Evolutionary conservation across 2,888 invertebrate genomes (phyloP).

Genomic region (Coleophora deauratella): DNA sequence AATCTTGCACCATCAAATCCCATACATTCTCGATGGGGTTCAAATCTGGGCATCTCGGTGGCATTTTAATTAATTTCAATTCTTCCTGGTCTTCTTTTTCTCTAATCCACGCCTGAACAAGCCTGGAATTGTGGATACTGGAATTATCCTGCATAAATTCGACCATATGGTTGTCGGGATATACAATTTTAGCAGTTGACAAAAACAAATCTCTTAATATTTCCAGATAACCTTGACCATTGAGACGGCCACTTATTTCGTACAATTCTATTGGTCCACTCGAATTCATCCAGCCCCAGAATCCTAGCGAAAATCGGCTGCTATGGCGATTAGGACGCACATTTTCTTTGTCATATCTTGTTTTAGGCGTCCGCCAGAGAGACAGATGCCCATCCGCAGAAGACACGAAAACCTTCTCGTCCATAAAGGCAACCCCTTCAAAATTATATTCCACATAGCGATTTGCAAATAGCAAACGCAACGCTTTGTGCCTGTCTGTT

Average conservation of each 20-base stretch:
- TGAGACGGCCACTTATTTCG: not conserved
- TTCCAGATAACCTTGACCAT: not conserved
- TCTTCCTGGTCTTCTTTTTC: not conserved
- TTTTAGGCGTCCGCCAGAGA: not conserved
- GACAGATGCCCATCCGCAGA: slow-evolving; percentile 3
- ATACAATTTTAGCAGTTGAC: slow-evolving; percentile 2
- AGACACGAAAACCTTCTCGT: slow-evolving; percentile 6
- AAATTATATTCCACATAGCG: not conserved
- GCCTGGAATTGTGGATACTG: slow-evolving; percentile 1
- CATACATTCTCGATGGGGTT: slow-evolving; percentile 4
- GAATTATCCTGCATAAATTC: slow-evolving; percentile 4
- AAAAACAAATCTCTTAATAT: slow-evolving; percentile 3
- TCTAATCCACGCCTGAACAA: slow-evolving; percentile 4
- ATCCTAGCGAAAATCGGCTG: not conserved
- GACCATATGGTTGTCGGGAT: slow-evolving; percentile 1
- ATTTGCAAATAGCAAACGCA: not conserved
- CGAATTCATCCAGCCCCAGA: not conserved
- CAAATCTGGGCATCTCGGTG: slow-evolving; percentile 3
- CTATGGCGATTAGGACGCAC: not conserved
- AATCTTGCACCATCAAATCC: slow-evolving; percentile 2
- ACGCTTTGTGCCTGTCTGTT: not conserved
- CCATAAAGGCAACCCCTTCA: slow-evolving; percentile 1
- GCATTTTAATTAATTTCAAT: slow-evolving; percentile 2
- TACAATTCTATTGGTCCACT: not conserved
- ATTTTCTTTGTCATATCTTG: not conserved